Conservation (phyloP, 2,113 vertebrate genomes). For the Alligator sinensis region DNA sequence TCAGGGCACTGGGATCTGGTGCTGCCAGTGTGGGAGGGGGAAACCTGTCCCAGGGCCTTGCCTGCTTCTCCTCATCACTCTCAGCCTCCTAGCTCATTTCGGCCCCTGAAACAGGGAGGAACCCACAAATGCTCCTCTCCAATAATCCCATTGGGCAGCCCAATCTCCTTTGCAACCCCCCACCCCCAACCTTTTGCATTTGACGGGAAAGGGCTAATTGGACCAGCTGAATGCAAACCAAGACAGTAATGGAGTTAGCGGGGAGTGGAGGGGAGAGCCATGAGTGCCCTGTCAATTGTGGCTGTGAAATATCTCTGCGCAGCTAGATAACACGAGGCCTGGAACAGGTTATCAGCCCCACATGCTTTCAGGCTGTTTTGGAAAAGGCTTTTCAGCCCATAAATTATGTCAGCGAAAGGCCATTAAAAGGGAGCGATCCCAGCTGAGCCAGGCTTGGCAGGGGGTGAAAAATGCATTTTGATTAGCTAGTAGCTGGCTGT, state of each 20-base stretch:
- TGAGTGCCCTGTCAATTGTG: background rate
- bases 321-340: background rate
- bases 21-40: background rate
- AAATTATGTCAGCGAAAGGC: background rate
- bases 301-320: background rate
- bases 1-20: background rate
- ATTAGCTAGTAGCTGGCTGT: background rate
- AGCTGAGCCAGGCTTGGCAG: background rate
- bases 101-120: background rate
- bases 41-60: background rate
- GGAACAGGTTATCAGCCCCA: background rate
- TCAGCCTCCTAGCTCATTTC: background rate
- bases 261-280: background rate
- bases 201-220: slow-evolving; percentile 60
- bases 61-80: background rate
- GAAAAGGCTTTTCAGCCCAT: background rate
- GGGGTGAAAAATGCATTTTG: background rate
- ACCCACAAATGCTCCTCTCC: background rate
- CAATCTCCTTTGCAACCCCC: slow-evolving; percentile 26
- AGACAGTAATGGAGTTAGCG: background rate
- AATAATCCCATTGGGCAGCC: background rate
- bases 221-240: background rate
- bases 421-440: too few species aligned
- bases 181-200: slow-evolving; percentile 38
- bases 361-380: background rate